Percentiles rank a stretch among this genome's conserved stretches.
These are phyloP conservation scores for Hyla sarda DNA, from an alignment of 2,113 vertebrate genomes.

Conservation along the genomic window DNA sequence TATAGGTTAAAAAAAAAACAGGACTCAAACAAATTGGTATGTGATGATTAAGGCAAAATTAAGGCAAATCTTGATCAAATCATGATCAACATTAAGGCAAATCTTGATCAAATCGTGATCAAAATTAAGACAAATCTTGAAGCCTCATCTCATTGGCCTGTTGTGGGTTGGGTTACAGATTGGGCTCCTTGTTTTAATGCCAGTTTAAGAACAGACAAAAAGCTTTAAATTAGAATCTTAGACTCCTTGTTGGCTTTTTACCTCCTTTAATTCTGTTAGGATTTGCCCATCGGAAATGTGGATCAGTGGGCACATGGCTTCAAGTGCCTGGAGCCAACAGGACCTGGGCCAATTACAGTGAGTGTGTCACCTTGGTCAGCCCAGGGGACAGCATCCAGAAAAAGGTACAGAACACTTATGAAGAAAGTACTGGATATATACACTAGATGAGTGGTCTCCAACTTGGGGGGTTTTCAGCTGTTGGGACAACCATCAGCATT, in stretches of 20 bases:
- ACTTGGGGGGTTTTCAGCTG: background rate
- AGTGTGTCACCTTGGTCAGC: conserved; percentile 82
- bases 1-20: background rate
- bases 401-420: conserved; percentile 75
- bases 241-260: background rate
- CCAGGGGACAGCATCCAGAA: conserved; percentile 74
- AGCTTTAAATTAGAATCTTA: background rate
- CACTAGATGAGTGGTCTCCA: background rate
- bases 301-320: conserved; percentile 79
- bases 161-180: too few relatives aligned
- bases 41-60: too few relatives aligned
- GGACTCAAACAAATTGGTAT: too few relatives aligned
- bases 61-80: too few relatives aligned
- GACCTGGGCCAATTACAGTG: conserved; percentile 93
- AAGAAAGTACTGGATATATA: background rate
- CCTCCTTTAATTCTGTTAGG: conserved; percentile 68
- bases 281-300: conserved; percentile 83
- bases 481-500: background rate
- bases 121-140: too few relatives aligned
- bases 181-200: too few relatives aligned
- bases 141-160: too few relatives aligned
- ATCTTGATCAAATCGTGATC: too few relatives aligned
- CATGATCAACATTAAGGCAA: too few relatives aligned
- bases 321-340: conserved; percentile 80
- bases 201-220: too few relatives aligned